Evolutionary conservation across 2,797 vertebrate genomes (phyloP).

Genomic region (Phrynocephalus forsythii): DNA sequence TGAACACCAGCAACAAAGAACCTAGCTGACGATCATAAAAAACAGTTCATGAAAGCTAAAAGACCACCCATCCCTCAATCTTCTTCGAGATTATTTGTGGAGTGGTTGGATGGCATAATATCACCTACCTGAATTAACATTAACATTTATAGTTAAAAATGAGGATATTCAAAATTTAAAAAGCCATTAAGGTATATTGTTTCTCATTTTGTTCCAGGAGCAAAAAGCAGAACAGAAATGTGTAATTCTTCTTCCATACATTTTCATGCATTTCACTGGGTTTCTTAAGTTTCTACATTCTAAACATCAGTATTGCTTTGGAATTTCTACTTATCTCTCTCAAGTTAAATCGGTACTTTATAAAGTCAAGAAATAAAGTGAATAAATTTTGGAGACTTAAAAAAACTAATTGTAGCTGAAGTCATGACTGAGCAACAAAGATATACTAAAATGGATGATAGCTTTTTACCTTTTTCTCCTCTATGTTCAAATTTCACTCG

Average conservation of each 20-base stretch:
- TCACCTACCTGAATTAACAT: neutral
- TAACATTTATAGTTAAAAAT: neutral
- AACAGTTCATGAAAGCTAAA: neutral
- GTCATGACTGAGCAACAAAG: constrained; percentile 12
- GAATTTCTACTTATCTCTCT: constrained; percentile 3
- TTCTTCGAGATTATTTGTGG: neutral
- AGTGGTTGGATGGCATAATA: neutral
- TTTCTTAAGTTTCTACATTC: constrained; percentile 1
- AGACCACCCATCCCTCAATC: neutral
- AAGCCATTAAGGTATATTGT: neutral
- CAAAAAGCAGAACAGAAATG: neutral
- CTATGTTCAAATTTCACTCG: constrained; percentile 99
- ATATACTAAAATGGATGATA: neutral
- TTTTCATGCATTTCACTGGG: neutral
- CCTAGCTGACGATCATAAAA: neutral
- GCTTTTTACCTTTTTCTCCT: constrained; percentile 94
- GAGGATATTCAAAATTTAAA: neutral
- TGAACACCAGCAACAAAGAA: constrained; percentile 18
- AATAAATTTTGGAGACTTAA: neutral
- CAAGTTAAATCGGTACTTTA: constrained; percentile 39
- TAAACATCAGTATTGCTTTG: neutral
- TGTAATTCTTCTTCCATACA: neutral
- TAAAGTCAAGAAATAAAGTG: constrained; percentile 41
- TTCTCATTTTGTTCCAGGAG: neutral
- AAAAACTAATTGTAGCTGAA: constrained; percentile 35